Evolutionary conservation across 2,113 vertebrate genomes (phyloP), one percentile per base, ranked within the genome.

Genomic region (Apus apus): DNA sequence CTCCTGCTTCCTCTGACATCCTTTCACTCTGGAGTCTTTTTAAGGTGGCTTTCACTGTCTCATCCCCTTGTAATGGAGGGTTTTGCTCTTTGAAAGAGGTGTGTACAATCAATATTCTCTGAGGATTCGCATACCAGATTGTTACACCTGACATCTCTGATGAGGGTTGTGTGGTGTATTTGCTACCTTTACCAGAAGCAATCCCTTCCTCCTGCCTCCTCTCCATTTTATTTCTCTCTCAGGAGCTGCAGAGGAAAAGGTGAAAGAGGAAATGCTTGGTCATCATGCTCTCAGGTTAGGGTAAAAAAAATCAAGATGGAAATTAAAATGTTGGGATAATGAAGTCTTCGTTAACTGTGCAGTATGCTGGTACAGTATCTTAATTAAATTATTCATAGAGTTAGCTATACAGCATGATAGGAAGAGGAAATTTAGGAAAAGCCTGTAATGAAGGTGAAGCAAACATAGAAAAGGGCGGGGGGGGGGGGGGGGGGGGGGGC

Each of bases 201-300:
- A 46, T 81, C 11, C 29, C 25, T 75, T 50, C 27, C 30, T 87
- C 61, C 45, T 85, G 81, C 84, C 34, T 92, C 43, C 43, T 93
- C 92, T 92, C 62, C 25, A 18, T 93, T 93, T 84, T 90, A 64
- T 74, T 81, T 93, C 65, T 88, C 21, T 77, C 82, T 86, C 1
- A 0, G 57, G 53, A 88, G 36, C 76, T 96, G 76, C 79, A 72
- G 78, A 90, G 74, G n/a, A 84, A 43, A 86, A 87, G n/a, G 85
- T 71, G 61, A 89, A 96, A 89, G 83, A 73, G 72, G 72, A 96
- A 93, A 73, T 88, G 84, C 80, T 94, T 91, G 48, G 60, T 96
- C 91, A 93, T 93, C 58, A 5, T 77, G 20, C 58, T 86, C 36
- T 90, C 74, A 71, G 84, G 45, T 67, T 66, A 75, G 51, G 32